phyloP scores from a whole-genome alignment of 2,888 invertebrate species.

The Zaprionus bogoriensis region DNA sequence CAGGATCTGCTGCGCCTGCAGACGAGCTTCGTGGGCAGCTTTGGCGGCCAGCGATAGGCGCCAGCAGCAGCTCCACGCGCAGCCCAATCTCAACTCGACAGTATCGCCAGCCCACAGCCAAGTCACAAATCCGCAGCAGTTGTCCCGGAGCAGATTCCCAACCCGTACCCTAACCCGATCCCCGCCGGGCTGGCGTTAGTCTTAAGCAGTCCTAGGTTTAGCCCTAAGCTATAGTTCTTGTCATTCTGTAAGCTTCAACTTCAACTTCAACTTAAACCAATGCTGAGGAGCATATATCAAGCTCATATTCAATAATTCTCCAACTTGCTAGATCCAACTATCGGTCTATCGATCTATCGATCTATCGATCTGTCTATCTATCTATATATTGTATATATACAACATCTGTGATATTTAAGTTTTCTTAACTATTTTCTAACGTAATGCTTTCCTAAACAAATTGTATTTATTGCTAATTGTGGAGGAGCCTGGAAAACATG shows the following conservation, averaged over 20 bases:
- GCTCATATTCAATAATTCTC: slow-evolving; percentile 49
- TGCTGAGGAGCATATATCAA: slow-evolving; percentile 57
- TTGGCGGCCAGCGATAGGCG: slow-evolving; percentile 21
- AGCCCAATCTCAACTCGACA: slow-evolving; percentile 65
- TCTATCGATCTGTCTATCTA: slow-evolving; percentile 32
- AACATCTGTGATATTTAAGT: slow-evolving; percentile 82
- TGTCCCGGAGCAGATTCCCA: slow-evolving; percentile 29
- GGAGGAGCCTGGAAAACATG: slow-evolving; percentile 19
- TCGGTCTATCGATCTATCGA: too few species aligned
- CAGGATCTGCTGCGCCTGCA: slow-evolving; percentile 74
- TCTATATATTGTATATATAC: slow-evolving; percentile 23
- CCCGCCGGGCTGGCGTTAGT: too few species aligned
- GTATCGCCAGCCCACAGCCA: slow-evolving; percentile 43
- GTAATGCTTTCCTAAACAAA: slow-evolving; percentile 47
- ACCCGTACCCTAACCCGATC: too few species aligned
- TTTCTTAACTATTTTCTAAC: slow-evolving; percentile 58
- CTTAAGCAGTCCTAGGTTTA: too few species aligned
- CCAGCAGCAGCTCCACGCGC: background rate
- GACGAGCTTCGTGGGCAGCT: slow-evolving; percentile 35
- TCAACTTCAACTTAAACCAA: background rate
- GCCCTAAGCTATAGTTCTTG: too few species aligned
- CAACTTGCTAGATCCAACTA: background rate
- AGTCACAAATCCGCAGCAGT: background rate
- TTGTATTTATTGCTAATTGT: slow-evolving; percentile 62
- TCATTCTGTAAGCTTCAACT: slow-evolving; percentile 35